These are phyloP conservation scores for Erythrolamprus reginae DNA, from an alignment of 2,113 vertebrate genomes.

Conservation along the genomic window DNA sequence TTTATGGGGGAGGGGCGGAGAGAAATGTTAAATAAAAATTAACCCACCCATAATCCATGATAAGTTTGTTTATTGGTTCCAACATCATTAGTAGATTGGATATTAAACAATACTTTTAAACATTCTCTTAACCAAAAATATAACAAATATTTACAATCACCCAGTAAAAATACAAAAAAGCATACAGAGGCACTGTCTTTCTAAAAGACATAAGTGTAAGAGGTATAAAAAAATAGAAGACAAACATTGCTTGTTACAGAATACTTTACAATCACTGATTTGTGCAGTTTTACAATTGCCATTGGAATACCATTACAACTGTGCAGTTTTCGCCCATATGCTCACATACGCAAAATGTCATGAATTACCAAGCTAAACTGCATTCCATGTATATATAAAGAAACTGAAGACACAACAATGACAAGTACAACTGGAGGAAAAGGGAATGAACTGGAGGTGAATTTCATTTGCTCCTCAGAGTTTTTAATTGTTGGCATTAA, in stretches of 20 bases:
- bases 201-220: slow-evolving; percentile 97
- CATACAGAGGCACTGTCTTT: slow-evolving; percentile 94
- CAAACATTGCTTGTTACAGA: slow-evolving; percentile 82
- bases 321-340: slow-evolving; percentile 81
- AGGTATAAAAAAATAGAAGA: slow-evolving; percentile 86
- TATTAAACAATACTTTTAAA: slow-evolving; percentile 86
- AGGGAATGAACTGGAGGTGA: slow-evolving; percentile 49
- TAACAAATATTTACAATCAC: slow-evolving; percentile 96
- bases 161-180: slow-evolving; percentile 94
- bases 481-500: slow-evolving; percentile 50
- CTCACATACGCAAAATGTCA: slow-evolving; percentile 66
- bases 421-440: slow-evolving; percentile 56
- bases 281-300: slow-evolving; percentile 81
- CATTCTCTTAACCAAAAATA: slow-evolving; percentile 98
- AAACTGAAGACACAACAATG: slow-evolving; percentile 63
- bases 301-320: slow-evolving; percentile 76
- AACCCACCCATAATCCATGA: slow-evolving; percentile 2
- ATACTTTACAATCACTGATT: slow-evolving; percentile 80
- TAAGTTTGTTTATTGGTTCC: slow-evolving; percentile 73
- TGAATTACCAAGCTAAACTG: slow-evolving; percentile 77
- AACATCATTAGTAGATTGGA: slow-evolving; percentile 76
- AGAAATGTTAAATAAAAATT: background rate
- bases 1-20: background rate
- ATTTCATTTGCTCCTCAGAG: slow-evolving; percentile 30
- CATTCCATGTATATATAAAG: slow-evolving; percentile 66